These are phyloP conservation scores for Melanotus villosus DNA, from an alignment of 2,888 invertebrate species.

Conservation along the genomic window DNA sequence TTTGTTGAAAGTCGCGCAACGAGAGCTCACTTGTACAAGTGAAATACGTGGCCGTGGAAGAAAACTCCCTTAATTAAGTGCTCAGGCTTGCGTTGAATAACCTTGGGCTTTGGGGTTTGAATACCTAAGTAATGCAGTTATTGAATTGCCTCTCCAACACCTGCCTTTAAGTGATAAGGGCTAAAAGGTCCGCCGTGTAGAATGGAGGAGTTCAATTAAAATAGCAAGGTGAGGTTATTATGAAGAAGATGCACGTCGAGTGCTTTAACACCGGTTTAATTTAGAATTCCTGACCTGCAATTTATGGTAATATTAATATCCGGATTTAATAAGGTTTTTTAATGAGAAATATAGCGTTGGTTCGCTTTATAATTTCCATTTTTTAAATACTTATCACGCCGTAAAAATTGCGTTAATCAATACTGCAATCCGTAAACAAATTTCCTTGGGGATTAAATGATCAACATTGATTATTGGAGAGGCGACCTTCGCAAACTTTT, in stretches of 20 bases:
- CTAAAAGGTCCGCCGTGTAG: conserved; percentile 11
- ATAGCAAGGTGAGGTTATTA: conserved; percentile 5
- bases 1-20: neutral
- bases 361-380: too few relatives aligned
- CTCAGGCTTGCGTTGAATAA: conserved; percentile 16
- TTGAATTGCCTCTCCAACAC: conserved; percentile 15
- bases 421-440: too few relatives aligned
- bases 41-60: neutral
- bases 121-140: conserved; percentile 28
- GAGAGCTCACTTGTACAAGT: neutral
- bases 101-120: conserved; percentile 15
- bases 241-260: neutral
- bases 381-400: too few relatives aligned
- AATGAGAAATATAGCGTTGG: too few relatives aligned
- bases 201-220: conserved; percentile 18
- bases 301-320: neutral
- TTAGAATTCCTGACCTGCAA: neutral
- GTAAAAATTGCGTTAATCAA: too few relatives aligned
- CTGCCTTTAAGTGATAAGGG: conserved; percentile 29
- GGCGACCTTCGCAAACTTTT: too few relatives aligned
- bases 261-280: neutral
- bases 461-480: too few relatives aligned
- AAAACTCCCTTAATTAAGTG: conserved; percentile 21
- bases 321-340: too few relatives aligned
- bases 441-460: too few relatives aligned